phyloP scores from a whole-genome alignment of 2,797 vertebrate species.

The Poeciliopsis infans region DNA sequence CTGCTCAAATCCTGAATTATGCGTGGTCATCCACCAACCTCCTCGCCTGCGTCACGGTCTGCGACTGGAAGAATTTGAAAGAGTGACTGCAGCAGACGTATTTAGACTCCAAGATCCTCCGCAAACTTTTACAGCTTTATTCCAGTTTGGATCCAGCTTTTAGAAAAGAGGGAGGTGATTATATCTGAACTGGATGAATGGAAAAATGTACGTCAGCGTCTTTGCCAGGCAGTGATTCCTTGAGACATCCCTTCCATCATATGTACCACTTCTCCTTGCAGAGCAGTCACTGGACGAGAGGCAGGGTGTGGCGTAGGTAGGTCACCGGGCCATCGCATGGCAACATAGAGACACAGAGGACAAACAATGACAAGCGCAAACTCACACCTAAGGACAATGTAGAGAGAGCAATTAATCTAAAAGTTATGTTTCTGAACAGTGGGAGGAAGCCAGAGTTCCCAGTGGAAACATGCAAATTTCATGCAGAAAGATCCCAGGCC shows the following conservation, averaged over 20 bases:
- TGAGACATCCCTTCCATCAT: neutral
- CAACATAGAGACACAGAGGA: neutral
- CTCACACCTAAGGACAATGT: too few species aligned
- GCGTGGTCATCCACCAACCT: slow-evolving; percentile 32
- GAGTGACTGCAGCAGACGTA: slow-evolving; percentile 30
- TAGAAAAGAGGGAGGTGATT: slow-evolving; percentile 65
- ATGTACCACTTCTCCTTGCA: neutral
- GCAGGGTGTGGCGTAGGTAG: neutral
- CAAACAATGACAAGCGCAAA: neutral
- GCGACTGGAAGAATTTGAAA: slow-evolving; percentile 17
- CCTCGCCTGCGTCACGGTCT: slow-evolving; percentile 26
- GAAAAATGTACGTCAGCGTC: slow-evolving; percentile 75
- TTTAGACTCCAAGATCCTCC: neutral
- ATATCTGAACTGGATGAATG: slow-evolving; percentile 72
- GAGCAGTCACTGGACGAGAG: neutral
- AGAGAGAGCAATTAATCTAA: neutral
- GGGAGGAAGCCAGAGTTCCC: neutral
- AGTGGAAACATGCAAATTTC: neutral
- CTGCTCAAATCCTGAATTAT: slow-evolving; percentile 59
- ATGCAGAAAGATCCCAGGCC: neutral
- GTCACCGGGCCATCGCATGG: neutral
- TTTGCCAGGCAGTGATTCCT: slow-evolving; percentile 62
- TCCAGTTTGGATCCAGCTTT: slow-evolving; percentile 33
- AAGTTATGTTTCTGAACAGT: neutral
- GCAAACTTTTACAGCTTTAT: neutral